Evolutionary conservation across 2,888 invertebrate species (phyloP), one percentile per base, ranked within the genome.

Genomic region (Lissonota sp.): DNA sequence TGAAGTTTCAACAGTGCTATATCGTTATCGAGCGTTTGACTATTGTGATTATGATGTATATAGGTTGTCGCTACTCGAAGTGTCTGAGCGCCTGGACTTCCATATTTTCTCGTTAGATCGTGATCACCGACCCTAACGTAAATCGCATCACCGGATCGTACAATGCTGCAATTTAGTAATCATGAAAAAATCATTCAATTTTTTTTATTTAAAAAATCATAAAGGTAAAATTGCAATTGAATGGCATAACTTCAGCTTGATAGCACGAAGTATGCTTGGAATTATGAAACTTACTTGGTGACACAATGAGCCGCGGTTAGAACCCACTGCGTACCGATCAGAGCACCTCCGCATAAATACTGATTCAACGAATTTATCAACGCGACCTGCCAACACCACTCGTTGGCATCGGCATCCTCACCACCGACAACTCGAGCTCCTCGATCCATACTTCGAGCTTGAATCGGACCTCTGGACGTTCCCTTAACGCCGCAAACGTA

Each of bases 311-410:
- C 98, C 0, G 98, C 98, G 0, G 98, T 98, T 55, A 98, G 94
- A 72, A 97, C 98, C 98, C 98, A 98, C 91, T 98, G 98, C 0
- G 97, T 98, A 80, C 98, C 98, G 87, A 98, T 98, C 10, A 98
- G 94, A 1, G 98, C 98, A 14, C 98, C 98, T 5, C 98, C 98
- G 91, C 98, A 98, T 55, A 98, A 94, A 93, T 98, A 98, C 93
- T 98, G 98, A 93, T 98, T 98, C 77, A 97, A 94, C 0, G 97
- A 97, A 93, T 98, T 98, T 91, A 98, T 98, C 84, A 98, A 94
- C 0, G 98, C 98, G 84, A 97, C 97, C 93, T 98, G 98, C 98
- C 98, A 98, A 93, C 98, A 98, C 98, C 98, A 98, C 94, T 98
- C 98, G 60, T 97, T 98, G 78, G 97, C 96, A 86, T 96, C 96